A percentile compares a stretch with the other conserved stretches of the same genome.
Evolutionary conservation across 2,888 invertebrate genomes (phyloP).

Genomic region (Metacarcinus magister): DNA sequence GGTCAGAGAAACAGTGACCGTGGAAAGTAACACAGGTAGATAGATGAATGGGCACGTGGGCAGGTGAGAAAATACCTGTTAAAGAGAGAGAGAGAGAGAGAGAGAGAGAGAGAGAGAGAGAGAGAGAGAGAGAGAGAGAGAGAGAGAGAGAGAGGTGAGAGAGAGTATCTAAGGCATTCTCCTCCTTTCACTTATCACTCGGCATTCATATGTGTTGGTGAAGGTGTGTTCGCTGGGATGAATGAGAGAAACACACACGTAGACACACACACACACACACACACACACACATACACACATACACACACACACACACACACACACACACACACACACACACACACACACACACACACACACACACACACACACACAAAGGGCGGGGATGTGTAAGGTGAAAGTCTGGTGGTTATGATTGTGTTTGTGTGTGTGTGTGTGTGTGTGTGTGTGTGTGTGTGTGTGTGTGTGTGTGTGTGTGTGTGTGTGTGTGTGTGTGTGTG

Average conservation of each 20-base stretch:
- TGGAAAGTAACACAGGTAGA: not conserved
- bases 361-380: not conserved
- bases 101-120: constrained; percentile 15
- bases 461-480: not conserved
- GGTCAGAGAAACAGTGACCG: not conserved
- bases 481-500: constrained; percentile 58
- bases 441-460: not conserved
- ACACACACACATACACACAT: not conserved
- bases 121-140: constrained; percentile 58
- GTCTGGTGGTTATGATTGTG: constrained; percentile 30
- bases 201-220: not conserved
- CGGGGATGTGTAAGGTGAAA: constrained; percentile 9
- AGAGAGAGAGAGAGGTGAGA: not conserved
- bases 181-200: not conserved
- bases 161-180: not conserved
- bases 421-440: constrained; percentile 42
- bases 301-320: not conserved
- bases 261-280: not conserved
- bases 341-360: not conserved
- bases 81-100: constrained; percentile 50
- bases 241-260: not conserved
- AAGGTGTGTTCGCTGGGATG: constrained; percentile 11
- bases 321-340: not conserved
- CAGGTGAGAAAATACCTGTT: not conserved
- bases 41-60: not conserved